Base-by-base conservation (phyloP, 2,888 invertebrate genomes). In the Harpalus rufipes region DNA sequence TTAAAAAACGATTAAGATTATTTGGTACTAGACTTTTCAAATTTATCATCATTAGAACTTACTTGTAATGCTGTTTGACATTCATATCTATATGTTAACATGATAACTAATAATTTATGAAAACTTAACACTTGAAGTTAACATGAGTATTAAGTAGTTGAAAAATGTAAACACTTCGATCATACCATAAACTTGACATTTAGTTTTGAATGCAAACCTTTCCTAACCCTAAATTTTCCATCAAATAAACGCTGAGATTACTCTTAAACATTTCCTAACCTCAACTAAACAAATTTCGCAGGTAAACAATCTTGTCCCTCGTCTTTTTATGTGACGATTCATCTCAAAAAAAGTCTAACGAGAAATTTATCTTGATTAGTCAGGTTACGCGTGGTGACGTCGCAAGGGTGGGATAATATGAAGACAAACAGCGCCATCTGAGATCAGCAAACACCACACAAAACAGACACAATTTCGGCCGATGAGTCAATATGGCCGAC, bases 291-390 rank as follows among this genome's bases (percentile, higher is more conserved):
- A 51, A 51, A 51, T 51, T 51, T 51, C 44, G 44, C 44, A 51
- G 44, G 44, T 51, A 51, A 51, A 51, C 44, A 51, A 51, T 51
- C 10, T 51, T 12, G 12, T 51, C 44, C 12, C 44, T 12, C 8
- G 10, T 2, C 12, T 12, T 51, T 51, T 51, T 51, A 12, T 51
- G 44, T 51, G 44, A 51, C 44, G 12, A 51, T 51, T 51, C 44
- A 12, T 51, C 44, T 51, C 44, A 44, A 74, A 74, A 68, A 44
- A 74, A 18, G 18, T 74, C 10, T 74, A 74, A 74, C 72, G 41
- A 74, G 72, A 44, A 74, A 74, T 74, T 74, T 74, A 74, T 74
- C 72, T 74, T 74, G 72, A 74, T 74, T 74, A 74, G 14, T 41
- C 16, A 74, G 72, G 39, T 68, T 41, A 68, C 32, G 18, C 16